Evolutionary conservation across 1,140 invertebrate species (phyloP), one percentile per base, ranked within the genome.

Genomic region (Monochamus saltuarius): DNA sequence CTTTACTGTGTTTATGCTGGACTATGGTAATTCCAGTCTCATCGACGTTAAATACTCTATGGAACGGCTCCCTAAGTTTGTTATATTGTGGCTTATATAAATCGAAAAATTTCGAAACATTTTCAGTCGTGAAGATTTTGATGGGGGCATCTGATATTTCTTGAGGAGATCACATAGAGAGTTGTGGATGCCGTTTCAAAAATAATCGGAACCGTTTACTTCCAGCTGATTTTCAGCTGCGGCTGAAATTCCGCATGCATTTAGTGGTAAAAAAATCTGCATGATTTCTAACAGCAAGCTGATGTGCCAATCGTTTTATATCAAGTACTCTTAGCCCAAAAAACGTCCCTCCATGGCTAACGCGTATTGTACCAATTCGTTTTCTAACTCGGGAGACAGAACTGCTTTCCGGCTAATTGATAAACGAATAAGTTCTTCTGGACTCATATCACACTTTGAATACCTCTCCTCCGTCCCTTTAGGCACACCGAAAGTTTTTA

Each of bases 1-100:
- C 69, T 63, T 77, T 79, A 42, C 56, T 36, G 19, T 74, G 73
- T 64, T 77, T 78, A 16, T 78, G 75, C 57, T 73, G 69, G 4
- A 74, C 73, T n/a, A 70, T 57, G 14, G 67, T 59, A n/a, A 62
- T 51, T 8, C 56, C 55, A 9, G 58, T 59, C 16, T 59, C 58
- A 16, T 59, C 58, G n/a, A 19, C 35, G 39, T 53, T 76, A 50
- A 66, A 76, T 22, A 77, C 67, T 47, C 69, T 60, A 13, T 62
- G 50, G 39, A 69, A 46, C 58, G 64, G 35, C 64, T 60, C 73
- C 17, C 67, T 64, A 39, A 60, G 42, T 69, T 72, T 70, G 9
- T 59, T 39, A 19, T 64, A 70, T 38, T 65, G 57, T 7, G 59
- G 46, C 62, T 73, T 62, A 10, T 72, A 51, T 16, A 75, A 63